Evolutionary conservation across 2,113 vertebrate genomes (phyloP).

Genomic region (Podocnemis expansa): DNA sequence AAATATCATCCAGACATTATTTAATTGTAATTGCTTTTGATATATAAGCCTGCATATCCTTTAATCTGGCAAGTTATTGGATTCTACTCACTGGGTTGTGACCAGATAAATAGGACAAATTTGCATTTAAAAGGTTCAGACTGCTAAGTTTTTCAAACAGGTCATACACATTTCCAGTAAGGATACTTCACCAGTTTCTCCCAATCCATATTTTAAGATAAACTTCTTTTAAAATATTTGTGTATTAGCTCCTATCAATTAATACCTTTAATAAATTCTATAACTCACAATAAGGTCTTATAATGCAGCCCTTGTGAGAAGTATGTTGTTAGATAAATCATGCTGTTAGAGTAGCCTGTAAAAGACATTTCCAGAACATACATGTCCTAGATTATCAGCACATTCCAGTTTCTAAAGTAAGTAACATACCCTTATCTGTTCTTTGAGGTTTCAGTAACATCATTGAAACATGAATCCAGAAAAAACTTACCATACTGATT

Average conservation of each 20-base stretch:
- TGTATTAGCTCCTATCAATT: slow-evolving; percentile 22
- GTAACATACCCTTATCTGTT: slow-evolving; percentile 25
- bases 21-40: slow-evolving; percentile 72
- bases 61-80: slow-evolving; percentile 68
- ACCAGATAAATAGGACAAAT: slow-evolving; percentile 68
- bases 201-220: slow-evolving; percentile 26
- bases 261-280: slow-evolving; percentile 39
- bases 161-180: slow-evolving; percentile 57
- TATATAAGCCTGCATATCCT: slow-evolving; percentile 63
- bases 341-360: slow-evolving; percentile 4
- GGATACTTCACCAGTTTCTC: slow-evolving; percentile 50
- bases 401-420: slow-evolving; percentile 25
- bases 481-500: not conserved
- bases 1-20: slow-evolving; percentile 67
- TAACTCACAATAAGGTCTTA: slow-evolving; percentile 1
- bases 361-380: slow-evolving; percentile 19
- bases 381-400: slow-evolving; percentile 27
- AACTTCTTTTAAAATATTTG: slow-evolving; percentile 29
- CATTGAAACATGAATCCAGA: slow-evolving; percentile 10
- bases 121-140: slow-evolving; percentile 64
- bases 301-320: not conserved
- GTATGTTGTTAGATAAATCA: slow-evolving; percentile 11
- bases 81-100: slow-evolving; percentile 59
- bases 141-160: slow-evolving; percentile 49
- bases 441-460: not conserved